These are phyloP conservation scores for Chiloscyllium plagiosum DNA, from an alignment of 2,113 vertebrate genomes.

Conservation along the genomic window DNA sequence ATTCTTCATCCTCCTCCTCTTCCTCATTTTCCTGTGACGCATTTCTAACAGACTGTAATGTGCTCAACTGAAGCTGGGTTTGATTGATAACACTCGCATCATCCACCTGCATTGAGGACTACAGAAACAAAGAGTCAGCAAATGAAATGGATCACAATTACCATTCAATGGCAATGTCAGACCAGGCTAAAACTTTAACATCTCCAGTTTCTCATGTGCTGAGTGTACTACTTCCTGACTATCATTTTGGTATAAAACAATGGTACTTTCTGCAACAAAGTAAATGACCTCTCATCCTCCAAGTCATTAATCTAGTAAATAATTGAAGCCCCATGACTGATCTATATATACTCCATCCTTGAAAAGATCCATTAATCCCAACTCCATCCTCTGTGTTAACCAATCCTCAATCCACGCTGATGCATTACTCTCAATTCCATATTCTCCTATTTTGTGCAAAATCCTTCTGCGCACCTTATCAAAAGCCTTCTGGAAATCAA, in stretches of 20 bases:
- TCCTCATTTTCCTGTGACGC: slow-evolving; percentile 46
- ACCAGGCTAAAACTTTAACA: background rate
- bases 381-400: too few species aligned
- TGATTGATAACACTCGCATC: slow-evolving; percentile 63
- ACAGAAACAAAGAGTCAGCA: slow-evolving; percentile 3
- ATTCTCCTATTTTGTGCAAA: too few species aligned
- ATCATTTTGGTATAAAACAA: background rate
- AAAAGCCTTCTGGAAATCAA: too few species aligned
- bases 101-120: slow-evolving; percentile 59
- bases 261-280: background rate
- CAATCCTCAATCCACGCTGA: too few species aligned
- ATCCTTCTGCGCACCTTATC: too few species aligned
- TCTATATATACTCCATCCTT: too few species aligned
- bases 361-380: too few species aligned
- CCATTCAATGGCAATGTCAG: background rate
- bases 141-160: background rate
- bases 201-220: background rate
- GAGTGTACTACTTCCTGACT: background rate
- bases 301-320: too few species aligned
- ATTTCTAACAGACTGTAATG: slow-evolving; percentile 40
- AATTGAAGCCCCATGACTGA: too few species aligned
- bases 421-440: too few species aligned
- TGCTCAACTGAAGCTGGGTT: slow-evolving; percentile 60
- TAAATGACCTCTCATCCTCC: background rate
- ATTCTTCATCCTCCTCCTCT: slow-evolving; percentile 62